Base-by-base conservation (phyloP, 1,140 invertebrate genomes). In the Nomia melanderi region DNA sequence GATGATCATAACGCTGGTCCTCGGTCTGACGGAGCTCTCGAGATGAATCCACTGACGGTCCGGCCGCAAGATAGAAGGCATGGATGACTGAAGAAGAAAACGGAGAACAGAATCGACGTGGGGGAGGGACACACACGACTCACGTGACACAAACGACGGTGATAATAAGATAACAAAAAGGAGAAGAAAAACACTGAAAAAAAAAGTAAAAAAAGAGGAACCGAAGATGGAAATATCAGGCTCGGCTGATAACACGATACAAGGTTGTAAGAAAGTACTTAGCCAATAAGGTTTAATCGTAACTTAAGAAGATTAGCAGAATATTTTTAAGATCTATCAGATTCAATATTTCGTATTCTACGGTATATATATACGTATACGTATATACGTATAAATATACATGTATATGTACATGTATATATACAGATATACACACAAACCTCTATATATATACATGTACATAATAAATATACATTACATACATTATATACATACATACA, bases 201-300 rank as follows among this genome's bases (percentile, higher is more conserved):
- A 75, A 76, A 29, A 78, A 74, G 79, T 20, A 62, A 31, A 44
- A 60, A 5, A 36, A 50, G 27, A 33, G 57, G 64, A 60, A 50
- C 20, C 47, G 47, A 27, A 29, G 7, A 56, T 6, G 39, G 71
- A 77, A 84, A 71, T 79, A 41, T 59, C 78, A 78, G 56, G 77
- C 84, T 80, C 71, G 67, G 57, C 64, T 63, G 87, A 83, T 57
- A 12, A 86, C 78, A 83, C 71, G 88, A 91, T 86, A 90, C 87
- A 91, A 92, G 89, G 90, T 92, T 90, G 90, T 92, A 89, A 85
- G 91, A 92, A 92, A 92, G 90, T 92, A 92, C 79, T 89, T 91
- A 91, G 87, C 33, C n/a, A 39, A 65, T 91, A 92, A 91, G 88
- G 41, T 87, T 76, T 85, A 86, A 87, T 86, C 69, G 59, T 79